phyloP scores from a whole-genome alignment of 2,888 invertebrate species.

The Mythimna albipuncta region DNA sequence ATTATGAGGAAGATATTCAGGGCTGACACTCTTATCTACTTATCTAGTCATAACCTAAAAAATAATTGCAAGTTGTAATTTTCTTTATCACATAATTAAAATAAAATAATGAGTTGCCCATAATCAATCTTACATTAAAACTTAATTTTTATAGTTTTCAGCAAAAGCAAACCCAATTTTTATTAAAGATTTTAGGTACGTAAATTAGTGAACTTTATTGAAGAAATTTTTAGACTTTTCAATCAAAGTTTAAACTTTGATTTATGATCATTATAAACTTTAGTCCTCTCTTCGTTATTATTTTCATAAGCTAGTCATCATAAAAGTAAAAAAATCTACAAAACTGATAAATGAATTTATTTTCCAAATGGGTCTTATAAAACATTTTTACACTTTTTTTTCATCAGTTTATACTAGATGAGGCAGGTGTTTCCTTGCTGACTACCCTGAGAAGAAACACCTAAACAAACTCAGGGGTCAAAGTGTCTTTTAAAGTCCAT shows the following conservation, averaged over 20 bases:
- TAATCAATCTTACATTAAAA: conserved; percentile 1
- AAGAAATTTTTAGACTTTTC: neutral
- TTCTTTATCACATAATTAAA: neutral
- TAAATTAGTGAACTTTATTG: conserved; percentile 4
- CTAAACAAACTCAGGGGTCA: too few species aligned
- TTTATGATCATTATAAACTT: neutral
- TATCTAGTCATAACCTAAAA: too few species aligned
- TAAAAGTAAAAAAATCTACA: neutral
- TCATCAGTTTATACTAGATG: too few species aligned
- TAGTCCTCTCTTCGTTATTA: neutral
- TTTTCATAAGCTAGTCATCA: neutral
- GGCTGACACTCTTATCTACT: too few species aligned
- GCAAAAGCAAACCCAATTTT: conserved; percentile 1
- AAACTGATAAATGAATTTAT: neutral
- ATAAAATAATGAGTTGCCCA: neutral
- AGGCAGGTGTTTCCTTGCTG: too few species aligned
- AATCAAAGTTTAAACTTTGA: neutral
- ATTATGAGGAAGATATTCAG: too few species aligned
- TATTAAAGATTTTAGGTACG: neutral
- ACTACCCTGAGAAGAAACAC: too few species aligned
- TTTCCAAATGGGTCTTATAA: too few species aligned
- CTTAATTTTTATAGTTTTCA: conserved; percentile 14
- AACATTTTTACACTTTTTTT: too few species aligned
- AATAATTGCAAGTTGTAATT: neutral
- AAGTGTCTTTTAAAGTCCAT: too few species aligned